These are phyloP conservation scores for Mus spicilegus DNA, from an alignment of 2,113 vertebrate genomes.

Conservation along the genomic window DNA sequence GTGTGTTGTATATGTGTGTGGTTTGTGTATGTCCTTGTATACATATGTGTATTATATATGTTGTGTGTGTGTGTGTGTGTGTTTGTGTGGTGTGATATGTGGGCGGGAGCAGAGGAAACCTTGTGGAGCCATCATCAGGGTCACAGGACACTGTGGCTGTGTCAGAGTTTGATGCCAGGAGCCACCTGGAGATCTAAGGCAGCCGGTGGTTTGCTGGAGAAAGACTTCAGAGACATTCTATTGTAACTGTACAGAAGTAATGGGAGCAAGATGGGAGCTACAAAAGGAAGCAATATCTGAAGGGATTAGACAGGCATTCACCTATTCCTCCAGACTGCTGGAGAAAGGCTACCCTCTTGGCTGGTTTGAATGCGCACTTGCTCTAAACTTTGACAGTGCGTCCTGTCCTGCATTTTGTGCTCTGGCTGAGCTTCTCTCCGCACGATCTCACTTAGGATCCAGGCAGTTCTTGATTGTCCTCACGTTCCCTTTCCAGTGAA, in stretches of 20 bases:
- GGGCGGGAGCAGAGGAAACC: background rate
- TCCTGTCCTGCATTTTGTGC: background rate
- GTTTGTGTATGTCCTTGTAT: background rate
- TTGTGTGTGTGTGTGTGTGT: background rate
- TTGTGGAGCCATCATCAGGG: background rate
- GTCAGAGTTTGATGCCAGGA: background rate
- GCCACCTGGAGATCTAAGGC: too few relatives aligned
- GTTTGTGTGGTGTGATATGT: background rate
- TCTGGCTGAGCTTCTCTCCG: background rate
- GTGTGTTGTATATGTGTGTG: too few relatives aligned
- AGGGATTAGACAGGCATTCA: background rate
- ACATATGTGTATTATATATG: too few relatives aligned
- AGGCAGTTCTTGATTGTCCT: background rate
- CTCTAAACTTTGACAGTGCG: background rate
- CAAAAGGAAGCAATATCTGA: background rate
- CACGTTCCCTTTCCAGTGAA: background rate
- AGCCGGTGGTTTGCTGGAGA: background rate
- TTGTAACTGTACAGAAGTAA: background rate
- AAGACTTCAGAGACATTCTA: background rate
- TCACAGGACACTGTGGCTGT: background rate
- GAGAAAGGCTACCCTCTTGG: background rate
- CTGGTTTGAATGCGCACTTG: background rate
- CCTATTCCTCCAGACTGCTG: background rate
- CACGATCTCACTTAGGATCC: background rate
- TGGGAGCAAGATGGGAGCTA: background rate